Percentiles rank a stretch among this genome's conserved stretches.
Conservation (phyloP, 2,113 vertebrate genomes). For the Perca schrenkii region DNA sequence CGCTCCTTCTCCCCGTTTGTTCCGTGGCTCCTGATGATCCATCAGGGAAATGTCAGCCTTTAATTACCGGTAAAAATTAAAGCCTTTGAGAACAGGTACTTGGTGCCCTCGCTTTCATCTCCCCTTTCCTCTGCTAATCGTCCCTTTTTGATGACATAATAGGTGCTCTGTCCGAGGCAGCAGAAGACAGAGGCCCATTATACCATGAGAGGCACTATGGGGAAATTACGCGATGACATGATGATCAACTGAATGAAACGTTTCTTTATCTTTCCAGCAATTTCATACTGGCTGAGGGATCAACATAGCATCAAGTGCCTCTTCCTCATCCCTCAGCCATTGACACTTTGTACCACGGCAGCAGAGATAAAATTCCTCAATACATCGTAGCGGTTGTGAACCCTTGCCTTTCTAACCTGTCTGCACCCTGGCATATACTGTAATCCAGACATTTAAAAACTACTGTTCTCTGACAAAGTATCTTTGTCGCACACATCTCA, state of each 20-base stretch:
- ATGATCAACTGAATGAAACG: constrained; percentile 59
- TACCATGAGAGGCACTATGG: constrained; percentile 51
- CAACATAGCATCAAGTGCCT: constrained; percentile 18
- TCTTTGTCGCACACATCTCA: constrained; percentile 47
- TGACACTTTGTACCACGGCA: constrained; percentile 4
- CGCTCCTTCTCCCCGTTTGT: constrained; percentile 61
- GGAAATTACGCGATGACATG: constrained; percentile 58
- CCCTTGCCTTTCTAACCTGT: constrained; percentile 19
- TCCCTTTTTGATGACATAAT: constrained; percentile 79
- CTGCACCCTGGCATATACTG: not conserved
- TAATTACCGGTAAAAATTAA: constrained; percentile 78
- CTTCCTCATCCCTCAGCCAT: constrained; percentile 10
- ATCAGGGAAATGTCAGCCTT: constrained; percentile 75
- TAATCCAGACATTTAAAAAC: constrained; percentile 37
- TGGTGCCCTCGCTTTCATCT: constrained; percentile 64
- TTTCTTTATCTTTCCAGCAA: constrained; percentile 46
- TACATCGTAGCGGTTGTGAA: constrained; percentile 4
- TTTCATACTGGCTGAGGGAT: constrained; percentile 33
- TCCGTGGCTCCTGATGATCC: constrained; percentile 66
- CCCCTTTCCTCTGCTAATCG: constrained; percentile 67
- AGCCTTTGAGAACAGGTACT: constrained; percentile 79
- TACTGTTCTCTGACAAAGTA: constrained; percentile 31
- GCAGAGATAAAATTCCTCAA: constrained; percentile 22
- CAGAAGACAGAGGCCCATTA: constrained; percentile 57
- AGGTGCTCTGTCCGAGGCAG: constrained; percentile 59